phyloP scores from a whole-genome alignment of 1,140 invertebrate genomes.

The Radopholus similis region DNA sequence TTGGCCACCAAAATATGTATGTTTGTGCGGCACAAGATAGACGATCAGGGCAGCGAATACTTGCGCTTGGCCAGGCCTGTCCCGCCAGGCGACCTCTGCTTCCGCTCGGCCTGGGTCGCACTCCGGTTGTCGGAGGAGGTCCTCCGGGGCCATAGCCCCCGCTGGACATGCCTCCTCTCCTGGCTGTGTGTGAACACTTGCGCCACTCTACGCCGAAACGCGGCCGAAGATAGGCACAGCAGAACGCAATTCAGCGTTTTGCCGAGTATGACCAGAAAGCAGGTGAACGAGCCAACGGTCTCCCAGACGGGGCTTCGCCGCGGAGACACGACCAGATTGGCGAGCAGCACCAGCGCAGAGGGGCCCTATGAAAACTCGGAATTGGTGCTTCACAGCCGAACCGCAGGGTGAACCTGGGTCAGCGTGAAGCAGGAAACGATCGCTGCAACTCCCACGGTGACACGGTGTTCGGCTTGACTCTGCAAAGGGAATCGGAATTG shows the following conservation, averaged over 20 bases:
- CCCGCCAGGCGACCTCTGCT: neutral
- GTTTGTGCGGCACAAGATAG: no score
- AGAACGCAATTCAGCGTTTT: slow-evolving; percentile 40
- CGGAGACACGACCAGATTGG: slow-evolving; percentile 15
- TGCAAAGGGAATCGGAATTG: neutral
- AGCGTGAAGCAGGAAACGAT: slow-evolving; percentile 43
- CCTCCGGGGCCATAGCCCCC: neutral
- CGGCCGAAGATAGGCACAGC: slow-evolving; percentile 29
- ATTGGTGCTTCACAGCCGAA: no score
- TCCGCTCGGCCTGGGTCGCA: neutral
- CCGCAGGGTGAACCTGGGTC: slow-evolving; percentile 25
- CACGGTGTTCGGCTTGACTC: slow-evolving; percentile 40
- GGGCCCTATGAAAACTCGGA: no score
- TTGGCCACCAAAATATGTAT: neutral
- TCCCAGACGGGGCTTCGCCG: slow-evolving; percentile 11
- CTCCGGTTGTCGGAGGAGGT: neutral
- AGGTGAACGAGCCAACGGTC: slow-evolving; percentile 18
- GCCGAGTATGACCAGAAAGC: slow-evolving; percentile 33
- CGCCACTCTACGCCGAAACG: slow-evolving; percentile 27
- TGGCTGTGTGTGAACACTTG: neutral
- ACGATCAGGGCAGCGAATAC: neutral
- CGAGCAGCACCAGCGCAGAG: slow-evolving; percentile 22
- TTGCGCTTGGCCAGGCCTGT: neutral
- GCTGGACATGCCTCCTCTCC: neutral
- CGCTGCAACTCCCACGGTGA: slow-evolving; percentile 40